These are phyloP conservation scores for Ptilorrhoa leucosticta DNA, from an alignment of 2,113 vertebrate species.

Conservation along the genomic window DNA sequence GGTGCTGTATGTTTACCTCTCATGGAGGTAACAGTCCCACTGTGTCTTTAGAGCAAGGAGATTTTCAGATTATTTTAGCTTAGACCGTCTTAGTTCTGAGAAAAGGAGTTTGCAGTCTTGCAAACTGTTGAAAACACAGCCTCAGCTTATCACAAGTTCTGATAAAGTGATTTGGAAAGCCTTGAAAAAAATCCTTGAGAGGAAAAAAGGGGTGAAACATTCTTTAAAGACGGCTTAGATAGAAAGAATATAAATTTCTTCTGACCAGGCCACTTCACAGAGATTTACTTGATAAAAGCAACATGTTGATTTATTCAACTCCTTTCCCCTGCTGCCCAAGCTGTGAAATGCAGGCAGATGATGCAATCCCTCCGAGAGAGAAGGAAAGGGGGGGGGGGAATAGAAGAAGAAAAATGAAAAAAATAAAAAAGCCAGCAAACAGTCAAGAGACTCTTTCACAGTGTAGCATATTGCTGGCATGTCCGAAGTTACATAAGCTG, in stretches of 20 bases:
- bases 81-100: background rate
- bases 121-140: constrained; percentile 10
- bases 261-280: constrained; percentile 33
- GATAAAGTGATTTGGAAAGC: background rate
- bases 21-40: background rate
- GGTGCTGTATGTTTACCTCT: background rate
- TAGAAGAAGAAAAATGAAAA: accelerated
- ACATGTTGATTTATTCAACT: constrained; percentile 44
- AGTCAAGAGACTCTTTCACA: background rate
- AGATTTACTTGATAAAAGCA: constrained; percentile 40
- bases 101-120: background rate
- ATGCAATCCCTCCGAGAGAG: constrained; percentile 33
- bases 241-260: constrained; percentile 34
- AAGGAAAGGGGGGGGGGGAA: accelerated
- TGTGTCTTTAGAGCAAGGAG: accelerated
- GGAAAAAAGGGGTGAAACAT: background rate
- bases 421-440: background rate
- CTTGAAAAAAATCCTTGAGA: constrained; percentile 17
- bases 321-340: constrained; percentile 21
- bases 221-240: background rate
- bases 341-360: constrained; percentile 57
- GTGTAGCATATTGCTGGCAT: background rate
- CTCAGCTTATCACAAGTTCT: background rate
- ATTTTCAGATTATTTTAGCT: background rate
- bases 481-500: background rate